These are phyloP conservation scores for Sylvilagus floridanus DNA, from an alignment of 2,797 vertebrate genomes.

Conservation along the genomic window DNA sequence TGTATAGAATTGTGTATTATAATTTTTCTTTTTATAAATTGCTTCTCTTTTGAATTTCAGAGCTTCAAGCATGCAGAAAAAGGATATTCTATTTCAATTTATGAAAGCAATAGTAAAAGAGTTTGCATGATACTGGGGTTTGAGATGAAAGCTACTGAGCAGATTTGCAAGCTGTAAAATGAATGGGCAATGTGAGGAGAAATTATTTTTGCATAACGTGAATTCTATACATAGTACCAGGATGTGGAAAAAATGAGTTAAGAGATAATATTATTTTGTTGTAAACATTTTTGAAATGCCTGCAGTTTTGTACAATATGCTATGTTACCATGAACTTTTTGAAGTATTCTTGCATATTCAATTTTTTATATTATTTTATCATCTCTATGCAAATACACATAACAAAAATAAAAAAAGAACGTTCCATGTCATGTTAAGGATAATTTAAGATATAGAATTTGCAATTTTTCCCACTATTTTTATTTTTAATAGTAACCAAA, in stretches of 20 bases:
- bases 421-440: neutral
- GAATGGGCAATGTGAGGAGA: neutral
- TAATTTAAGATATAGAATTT: neutral
- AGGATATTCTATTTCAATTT: conserved; percentile 51
- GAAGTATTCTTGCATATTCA: neutral
- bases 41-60: conserved; percentile 51
- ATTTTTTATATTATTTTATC: neutral
- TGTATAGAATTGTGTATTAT: conserved; percentile 37
- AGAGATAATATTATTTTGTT: no score
- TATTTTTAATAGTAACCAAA: conserved; percentile 18
- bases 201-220: conserved; percentile 12
- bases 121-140: neutral
- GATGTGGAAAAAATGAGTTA: no score
- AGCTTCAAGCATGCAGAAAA: conserved; percentile 42
- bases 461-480: conserved; percentile 21
- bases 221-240: conserved; percentile 10
- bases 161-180: neutral
- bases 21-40: conserved; percentile 41
- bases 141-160: neutral
- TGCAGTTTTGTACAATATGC: no score
- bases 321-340: no score
- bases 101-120: conserved; percentile 44
- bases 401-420: conserved; percentile 9
- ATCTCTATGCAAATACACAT: conserved; percentile 16
- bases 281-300: no score